Percentiles rank a stretch among this genome's conserved stretches.
Evolutionary conservation across 2,797 vertebrate genomes (phyloP).

Genomic region (Sylvilagus floridanus): DNA sequence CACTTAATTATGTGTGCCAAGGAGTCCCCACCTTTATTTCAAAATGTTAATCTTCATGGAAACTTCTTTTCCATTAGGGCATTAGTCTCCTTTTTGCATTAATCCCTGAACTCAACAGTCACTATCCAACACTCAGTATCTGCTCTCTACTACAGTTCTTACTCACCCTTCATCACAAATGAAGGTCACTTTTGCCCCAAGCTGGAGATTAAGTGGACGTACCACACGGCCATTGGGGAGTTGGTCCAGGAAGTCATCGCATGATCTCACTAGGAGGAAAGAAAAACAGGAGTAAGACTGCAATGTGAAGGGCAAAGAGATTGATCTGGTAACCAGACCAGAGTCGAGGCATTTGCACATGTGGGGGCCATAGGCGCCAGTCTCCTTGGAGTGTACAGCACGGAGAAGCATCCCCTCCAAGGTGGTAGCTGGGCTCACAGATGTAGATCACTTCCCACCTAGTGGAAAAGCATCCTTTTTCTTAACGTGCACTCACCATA

Average conservation of each 20-base stretch:
- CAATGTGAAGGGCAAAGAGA: background rate
- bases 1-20: background rate
- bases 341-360: conserved; percentile 77
- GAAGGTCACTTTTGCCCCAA: conserved; percentile 81
- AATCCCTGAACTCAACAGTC: background rate
- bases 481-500: conserved; percentile 60
- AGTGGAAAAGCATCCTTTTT: conserved; percentile 60
- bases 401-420: conserved; percentile 78
- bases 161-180: conserved; percentile 85
- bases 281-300: background rate
- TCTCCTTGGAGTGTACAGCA: conserved; percentile 78
- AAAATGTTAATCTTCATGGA: background rate
- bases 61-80: background rate
- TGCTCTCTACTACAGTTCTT: background rate
- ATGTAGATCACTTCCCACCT: conserved; percentile 73
- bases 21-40: background rate
- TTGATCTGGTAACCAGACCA: background rate
- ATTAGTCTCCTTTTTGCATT: background rate
- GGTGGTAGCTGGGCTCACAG: conserved; percentile 11
- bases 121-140: background rate
- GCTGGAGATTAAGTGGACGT: conserved; percentile 60
- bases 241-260: conserved; percentile 40
- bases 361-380: conserved; percentile 68
- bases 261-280: conserved; percentile 75
- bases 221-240: conserved; percentile 69